These are phyloP conservation scores for Procavia capensis DNA, from an alignment of 2,113 vertebrate species.

Conservation along the genomic window DNA sequence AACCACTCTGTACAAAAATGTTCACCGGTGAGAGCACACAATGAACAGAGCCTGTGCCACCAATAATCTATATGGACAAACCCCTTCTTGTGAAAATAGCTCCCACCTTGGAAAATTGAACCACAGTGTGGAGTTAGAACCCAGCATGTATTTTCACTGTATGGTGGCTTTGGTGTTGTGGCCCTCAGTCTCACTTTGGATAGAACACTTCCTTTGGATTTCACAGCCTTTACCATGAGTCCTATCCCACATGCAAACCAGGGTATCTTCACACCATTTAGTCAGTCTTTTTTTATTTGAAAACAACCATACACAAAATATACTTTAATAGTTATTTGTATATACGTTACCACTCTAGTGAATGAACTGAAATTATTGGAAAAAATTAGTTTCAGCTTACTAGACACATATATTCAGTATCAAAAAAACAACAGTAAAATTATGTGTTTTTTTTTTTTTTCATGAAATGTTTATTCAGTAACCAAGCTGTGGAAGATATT, in stretches of 20 bases:
- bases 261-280: background rate
- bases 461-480: background rate
- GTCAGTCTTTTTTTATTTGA: background rate
- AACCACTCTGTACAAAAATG: background rate
- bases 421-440: background rate
- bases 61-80: background rate
- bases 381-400: background rate
- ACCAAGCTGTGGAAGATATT: background rate
- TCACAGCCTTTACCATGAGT: background rate
- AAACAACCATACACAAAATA: background rate
- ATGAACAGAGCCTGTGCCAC: background rate
- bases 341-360: background rate
- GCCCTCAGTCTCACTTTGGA: background rate
- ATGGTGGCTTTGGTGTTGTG: background rate
- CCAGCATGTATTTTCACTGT: background rate
- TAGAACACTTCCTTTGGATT: background rate
- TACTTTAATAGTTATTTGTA: background rate
- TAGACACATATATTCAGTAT: background rate
- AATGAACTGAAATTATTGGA: background rate
- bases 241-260: background rate
- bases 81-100: background rate
- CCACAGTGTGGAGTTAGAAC: background rate
- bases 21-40: background rate
- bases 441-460: background rate
- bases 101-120: background rate